A percentile compares a stretch with the other conserved stretches of the same genome.
Conservation (phyloP, 2,113 vertebrate genomes). For the Climacteris rufus region DNA sequence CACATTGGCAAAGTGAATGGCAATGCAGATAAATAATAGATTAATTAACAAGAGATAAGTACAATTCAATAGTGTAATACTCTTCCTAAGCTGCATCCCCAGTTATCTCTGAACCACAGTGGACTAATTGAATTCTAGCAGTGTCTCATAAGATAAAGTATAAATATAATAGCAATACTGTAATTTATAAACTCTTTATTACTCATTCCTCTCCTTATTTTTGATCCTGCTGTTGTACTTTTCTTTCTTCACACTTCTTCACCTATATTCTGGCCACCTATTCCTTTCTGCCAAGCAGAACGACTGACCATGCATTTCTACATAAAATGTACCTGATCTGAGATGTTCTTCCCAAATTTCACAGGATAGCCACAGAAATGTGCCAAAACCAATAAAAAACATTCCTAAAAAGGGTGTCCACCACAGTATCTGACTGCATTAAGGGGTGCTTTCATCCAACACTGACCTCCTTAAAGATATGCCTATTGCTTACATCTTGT, state of each 20-base stretch:
- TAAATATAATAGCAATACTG: neutral
- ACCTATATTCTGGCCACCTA: neutral
- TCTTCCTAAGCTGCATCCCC: neutral
- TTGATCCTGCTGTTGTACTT: neutral
- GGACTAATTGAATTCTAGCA: neutral
- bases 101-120: neutral
- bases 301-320: neutral
- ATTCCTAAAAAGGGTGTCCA: neutral
- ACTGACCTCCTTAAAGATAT: neutral
- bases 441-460: neutral
- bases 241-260: neutral
- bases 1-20: neutral
- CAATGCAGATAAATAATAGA: neutral
- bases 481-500: neutral
- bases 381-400: neutral
- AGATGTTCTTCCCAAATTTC: neutral
- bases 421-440: neutral
- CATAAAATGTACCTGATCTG: neutral
- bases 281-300: neutral
- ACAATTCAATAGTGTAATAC: neutral
- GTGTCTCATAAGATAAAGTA: neutral
- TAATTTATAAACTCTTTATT: neutral
- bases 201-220: neutral
- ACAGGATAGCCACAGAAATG: neutral
- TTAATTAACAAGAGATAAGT: neutral